phyloP scores from a whole-genome alignment of 1,140 invertebrate genomes.

The Drosophila truncata region DNA sequence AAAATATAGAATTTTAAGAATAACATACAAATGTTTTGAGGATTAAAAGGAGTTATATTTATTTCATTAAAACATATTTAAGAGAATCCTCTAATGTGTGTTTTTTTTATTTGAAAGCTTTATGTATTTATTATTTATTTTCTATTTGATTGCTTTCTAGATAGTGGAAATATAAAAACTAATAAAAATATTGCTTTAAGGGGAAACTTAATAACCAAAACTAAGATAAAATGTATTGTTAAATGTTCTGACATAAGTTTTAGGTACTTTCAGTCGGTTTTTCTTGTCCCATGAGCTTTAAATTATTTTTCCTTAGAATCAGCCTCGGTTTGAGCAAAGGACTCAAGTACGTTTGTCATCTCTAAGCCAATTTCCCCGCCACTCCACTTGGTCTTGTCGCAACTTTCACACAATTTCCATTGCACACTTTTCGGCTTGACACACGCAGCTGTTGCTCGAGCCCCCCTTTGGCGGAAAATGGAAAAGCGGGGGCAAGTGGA shows the following conservation, averaged over 20 bases:
- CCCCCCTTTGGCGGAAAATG: not conserved
- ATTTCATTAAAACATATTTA: no score
- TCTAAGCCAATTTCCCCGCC: not conserved
- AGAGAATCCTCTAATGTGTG: no score
- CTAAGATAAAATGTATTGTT: not conserved
- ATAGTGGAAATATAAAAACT: no score
- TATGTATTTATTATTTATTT: no score
- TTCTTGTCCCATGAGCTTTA: not conserved
- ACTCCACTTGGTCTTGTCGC: slow-evolving; percentile 22
- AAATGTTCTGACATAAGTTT: not conserved
- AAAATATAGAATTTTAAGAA: no score
- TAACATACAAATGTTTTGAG: no score
- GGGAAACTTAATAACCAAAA: not conserved
- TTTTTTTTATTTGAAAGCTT: no score
- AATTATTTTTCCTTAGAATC: not conserved
- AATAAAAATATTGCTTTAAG: not conserved
- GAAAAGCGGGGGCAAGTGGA: not conserved
- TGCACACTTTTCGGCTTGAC: slow-evolving; percentile 67
- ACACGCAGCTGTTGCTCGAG: slow-evolving; percentile 65
- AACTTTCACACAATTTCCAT: slow-evolving; percentile 66
- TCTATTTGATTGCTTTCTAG: no score
- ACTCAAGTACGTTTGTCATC: slow-evolving; percentile 21
- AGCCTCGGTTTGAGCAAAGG: not conserved
- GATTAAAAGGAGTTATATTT: no score
- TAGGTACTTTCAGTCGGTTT: not conserved